Evolutionary conservation across 2,888 invertebrate species (phyloP), one percentile per base, ranked within the genome.

Genomic region (Orchesella flavescens): DNA sequence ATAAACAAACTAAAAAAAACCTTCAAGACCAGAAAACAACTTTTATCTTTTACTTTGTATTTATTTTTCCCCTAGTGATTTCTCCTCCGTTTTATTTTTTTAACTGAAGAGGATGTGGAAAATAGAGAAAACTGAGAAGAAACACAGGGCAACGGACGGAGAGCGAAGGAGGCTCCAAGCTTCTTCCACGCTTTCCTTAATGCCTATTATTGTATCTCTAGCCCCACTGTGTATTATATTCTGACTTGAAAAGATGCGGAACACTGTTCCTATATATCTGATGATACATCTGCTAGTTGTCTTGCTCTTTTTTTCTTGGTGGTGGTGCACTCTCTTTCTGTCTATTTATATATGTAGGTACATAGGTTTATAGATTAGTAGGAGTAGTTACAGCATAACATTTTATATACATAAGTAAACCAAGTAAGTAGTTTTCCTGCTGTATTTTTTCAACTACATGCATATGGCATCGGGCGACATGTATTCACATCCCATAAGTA

Each of bases 231-330:
- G 53, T 53, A 17, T 46, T 46, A 10, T 46, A 10, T 17, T 63
- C 24, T 43, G 77, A 77, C 77, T 68, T 55, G 77, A 57, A 46
- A 46, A 59, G 68, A 69, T 69, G 68, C 23, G 44, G 69, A 23
- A 23, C 23, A 34, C 1, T 17, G 34, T 34, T 57, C 68, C 46
- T 21, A 46, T 73, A 72, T 72, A 72, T 77, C 66, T 66, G 44
- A n/a, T 19, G 43, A 19, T 68, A 46, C 77, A 77, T 77, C 77
- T 77, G 77, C 34, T 77, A n/a, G 68, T 46, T 77, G 77, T 77
- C 77, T 77, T 69, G 49, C 43, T 43, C 34, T 1, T 17, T 49
- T 75, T 24, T 63, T 55, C 21, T 0, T 59, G 73, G 4, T 21
- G 59, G 53, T 34, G 34, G 3, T 34, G 3, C 34, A 34, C 34